Conservation (phyloP, 2,888 invertebrate species). For the Rhaphigaster nebulosa region DNA sequence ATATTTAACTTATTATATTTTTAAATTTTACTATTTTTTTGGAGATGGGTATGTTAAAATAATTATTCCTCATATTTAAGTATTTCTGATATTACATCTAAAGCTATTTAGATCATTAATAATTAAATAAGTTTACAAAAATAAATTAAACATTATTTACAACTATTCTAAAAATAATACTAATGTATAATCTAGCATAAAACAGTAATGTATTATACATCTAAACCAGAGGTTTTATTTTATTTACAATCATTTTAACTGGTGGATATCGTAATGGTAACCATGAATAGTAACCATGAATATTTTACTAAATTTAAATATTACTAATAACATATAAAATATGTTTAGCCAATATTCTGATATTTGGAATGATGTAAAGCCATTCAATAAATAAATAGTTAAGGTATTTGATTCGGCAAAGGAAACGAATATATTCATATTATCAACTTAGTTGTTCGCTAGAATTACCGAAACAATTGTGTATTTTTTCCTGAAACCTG, state of each 20-base stretch:
- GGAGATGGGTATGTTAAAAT: neutral
- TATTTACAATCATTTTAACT: neutral
- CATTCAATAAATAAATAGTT: neutral
- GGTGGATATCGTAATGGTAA: neutral
- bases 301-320: neutral
- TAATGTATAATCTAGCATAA: neutral
- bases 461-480: neutral
- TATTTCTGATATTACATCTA: neutral
- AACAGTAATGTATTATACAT: neutral
- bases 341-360: neutral
- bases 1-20: neutral
- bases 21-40: no score
- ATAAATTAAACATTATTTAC: slow-evolving; percentile 23
- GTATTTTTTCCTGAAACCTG: neutral
- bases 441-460: neutral
- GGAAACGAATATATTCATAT: neutral
- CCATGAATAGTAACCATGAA: neutral
- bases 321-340: neutral
- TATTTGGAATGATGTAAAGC: neutral
- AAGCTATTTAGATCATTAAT: neutral
- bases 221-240: neutral
- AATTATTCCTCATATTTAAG: neutral
- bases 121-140: neutral
- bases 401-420: neutral
- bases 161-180: neutral